Conservation (phyloP, 2,113 vertebrate species). For the Centropus unirufus region DNA sequence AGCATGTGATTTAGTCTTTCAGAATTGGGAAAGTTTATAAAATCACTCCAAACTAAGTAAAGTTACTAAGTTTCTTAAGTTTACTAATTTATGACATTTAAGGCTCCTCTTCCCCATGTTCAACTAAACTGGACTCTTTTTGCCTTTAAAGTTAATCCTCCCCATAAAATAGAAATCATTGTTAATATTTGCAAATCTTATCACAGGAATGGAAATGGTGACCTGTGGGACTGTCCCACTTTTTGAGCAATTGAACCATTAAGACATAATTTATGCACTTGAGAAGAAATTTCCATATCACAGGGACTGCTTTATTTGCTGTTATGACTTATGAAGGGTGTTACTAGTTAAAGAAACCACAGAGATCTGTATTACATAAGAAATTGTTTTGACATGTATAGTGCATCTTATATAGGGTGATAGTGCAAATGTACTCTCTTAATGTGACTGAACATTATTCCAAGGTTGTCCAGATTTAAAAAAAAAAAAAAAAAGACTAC, state of each 20-base stretch:
- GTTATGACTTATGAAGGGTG: slow-evolving; percentile 48
- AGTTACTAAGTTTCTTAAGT: neutral
- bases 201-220: slow-evolving; percentile 28
- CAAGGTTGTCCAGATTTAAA: neutral
- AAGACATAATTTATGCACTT: slow-evolving; percentile 65
- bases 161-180: slow-evolving; percentile 44
- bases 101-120: neutral
- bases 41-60: neutral
- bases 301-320: slow-evolving; percentile 34
- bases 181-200: slow-evolving; percentile 69
- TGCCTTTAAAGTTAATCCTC: slow-evolving; percentile 24
- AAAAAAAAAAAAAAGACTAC: neutral
- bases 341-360: slow-evolving; percentile 55
- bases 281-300: slow-evolving; percentile 72
- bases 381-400: slow-evolving; percentile 70
- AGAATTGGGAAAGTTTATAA: neutral
- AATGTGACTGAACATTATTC: slow-evolving; percentile 29
- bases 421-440: slow-evolving; percentile 36
- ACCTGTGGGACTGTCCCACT: slow-evolving; percentile 70
- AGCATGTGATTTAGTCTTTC: neutral
- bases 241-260: slow-evolving; percentile 68
- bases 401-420: slow-evolving; percentile 62
- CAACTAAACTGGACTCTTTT: neutral
- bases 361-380: slow-evolving; percentile 57
- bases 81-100: neutral